Evolutionary conservation across 30 jellyfish, hydroid and myxozoan species (phyloP).

Genomic region (Catostylus mosaicus): DNA sequence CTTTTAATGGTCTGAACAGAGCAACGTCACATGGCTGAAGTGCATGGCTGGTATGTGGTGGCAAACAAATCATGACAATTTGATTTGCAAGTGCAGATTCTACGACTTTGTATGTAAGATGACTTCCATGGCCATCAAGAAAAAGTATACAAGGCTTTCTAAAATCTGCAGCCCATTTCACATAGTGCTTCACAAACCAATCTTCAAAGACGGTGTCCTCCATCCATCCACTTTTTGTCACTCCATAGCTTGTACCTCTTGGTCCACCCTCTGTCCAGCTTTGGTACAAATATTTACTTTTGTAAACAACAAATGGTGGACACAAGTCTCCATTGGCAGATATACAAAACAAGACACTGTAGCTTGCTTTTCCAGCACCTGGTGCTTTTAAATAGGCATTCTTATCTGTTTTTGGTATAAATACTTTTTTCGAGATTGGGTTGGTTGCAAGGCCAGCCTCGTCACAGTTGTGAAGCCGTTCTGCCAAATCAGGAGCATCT

Average conservation of each 20-base stretch:
- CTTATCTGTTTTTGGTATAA: conserved; percentile 44
- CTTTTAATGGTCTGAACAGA: conserved; percentile 40
- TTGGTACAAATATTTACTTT: conserved; percentile 52
- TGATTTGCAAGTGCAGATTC: conserved; percentile 50
- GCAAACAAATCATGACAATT: conserved; percentile 61
- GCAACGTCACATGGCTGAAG: conserved; percentile 65
- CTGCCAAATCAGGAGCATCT: conserved; percentile 54
- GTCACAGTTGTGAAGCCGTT: conserved; percentile 50
- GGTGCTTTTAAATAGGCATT: conserved; percentile 46
- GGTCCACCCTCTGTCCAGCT: conserved; percentile 68
- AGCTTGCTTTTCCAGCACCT: conserved; percentile 54
- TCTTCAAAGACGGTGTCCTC: conserved; percentile 65
- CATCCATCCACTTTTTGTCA: conserved; percentile 69
- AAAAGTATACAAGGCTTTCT: conserved; percentile 64
- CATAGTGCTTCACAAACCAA: conserved; percentile 44
- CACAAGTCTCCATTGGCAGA: conserved; percentile 51
- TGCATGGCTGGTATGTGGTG: conserved; percentile 69
- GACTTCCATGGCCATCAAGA: conserved; percentile 72
- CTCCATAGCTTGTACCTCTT: conserved; percentile 57
- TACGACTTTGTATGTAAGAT: conserved; percentile 62
- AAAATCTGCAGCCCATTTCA: conserved; percentile 28
- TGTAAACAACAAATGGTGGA: conserved; percentile 74
- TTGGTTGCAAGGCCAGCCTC: conserved; percentile 62
- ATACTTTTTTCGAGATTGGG: conserved; percentile 45
- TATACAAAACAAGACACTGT: conserved; percentile 55